Percentiles rank a stretch among this genome's conserved stretches.
Conservation (phyloP, 1,140 invertebrate species). For the Mya arenaria region DNA sequence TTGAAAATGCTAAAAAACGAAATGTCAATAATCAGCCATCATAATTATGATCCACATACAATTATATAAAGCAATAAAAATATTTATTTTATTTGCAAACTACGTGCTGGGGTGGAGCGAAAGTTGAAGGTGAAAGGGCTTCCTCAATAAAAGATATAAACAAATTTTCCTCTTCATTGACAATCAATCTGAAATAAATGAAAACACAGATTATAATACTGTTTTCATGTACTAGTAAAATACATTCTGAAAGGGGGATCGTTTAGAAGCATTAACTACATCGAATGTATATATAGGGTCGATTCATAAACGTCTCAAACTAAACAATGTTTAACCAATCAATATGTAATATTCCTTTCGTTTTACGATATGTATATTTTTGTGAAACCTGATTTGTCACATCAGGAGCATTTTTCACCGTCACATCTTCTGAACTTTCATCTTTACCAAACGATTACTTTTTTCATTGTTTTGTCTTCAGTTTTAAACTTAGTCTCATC, state of each 20-base stretch:
- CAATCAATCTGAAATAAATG: constrained; percentile 55
- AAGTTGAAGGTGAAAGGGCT: constrained; percentile 33
- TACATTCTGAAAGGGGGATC: neutral
- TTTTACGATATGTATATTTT: neutral
- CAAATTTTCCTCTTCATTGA: constrained; percentile 51
- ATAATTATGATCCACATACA: too few relatives aligned
- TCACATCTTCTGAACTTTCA: too few relatives aligned
- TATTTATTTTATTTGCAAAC: constrained; percentile 52
- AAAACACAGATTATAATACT: neutral
- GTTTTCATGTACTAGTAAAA: neutral
- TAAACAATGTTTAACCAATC: neutral
- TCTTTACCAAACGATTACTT: too few relatives aligned
- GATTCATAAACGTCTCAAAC: neutral
- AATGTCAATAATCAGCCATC: too few relatives aligned
- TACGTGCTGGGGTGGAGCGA: constrained; percentile 51
- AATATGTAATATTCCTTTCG: neutral
- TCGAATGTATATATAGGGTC: neutral
- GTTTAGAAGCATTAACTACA: too few relatives aligned
- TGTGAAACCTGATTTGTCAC: too few relatives aligned
- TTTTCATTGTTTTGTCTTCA: too few relatives aligned
- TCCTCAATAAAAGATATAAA: constrained; percentile 59
- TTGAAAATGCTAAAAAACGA: too few relatives aligned
- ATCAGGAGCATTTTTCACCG: too few relatives aligned
- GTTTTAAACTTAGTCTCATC: too few relatives aligned
- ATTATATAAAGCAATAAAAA: too few relatives aligned